Evolutionary conservation across 2,888 invertebrate species (phyloP), one percentile per base, ranked within the genome.

Genomic region (Phasia obesa): DNA sequence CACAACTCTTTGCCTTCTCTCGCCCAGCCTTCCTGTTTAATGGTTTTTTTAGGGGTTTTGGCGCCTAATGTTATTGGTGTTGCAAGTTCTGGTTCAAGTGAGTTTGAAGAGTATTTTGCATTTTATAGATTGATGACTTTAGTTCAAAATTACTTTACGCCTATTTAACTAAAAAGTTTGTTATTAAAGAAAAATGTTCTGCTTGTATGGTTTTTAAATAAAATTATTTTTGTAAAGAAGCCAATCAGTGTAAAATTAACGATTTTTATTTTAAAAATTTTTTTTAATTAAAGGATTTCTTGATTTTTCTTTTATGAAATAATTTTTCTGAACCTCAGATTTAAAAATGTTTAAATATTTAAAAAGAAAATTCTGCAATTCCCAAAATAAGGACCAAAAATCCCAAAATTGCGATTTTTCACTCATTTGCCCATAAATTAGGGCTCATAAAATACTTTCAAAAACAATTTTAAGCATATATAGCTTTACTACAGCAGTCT

Each of bases 61-160:
- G 78, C 59, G 78, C 65, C 65, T 67, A 59, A 71, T 73, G 73
- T 51, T 79, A 17, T 38, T 44, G 57, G 21, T 57, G 70, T n/a
- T 49, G 31, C 38, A 38, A 59, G 21, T 49, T 25, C 19, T 42
- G 21, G 11, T 19, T 5, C 23, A 25, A 27, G 27, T 15, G 6
- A 19, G 44, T 23, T 21, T 59, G 35, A 15, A 47, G 9, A 23
- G 31, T 21, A 23, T 69, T 4, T 25, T 13, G 11, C 62, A 21
- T 42, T 65, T 75, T 60, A 70, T 83, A 75, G 78, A 83, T 83
- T 83, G 82, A 78, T 78, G 82, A 59, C 65, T 79, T 62, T 57
- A 65, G 75, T 75, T 65, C 38, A 31, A 76, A 64, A 75, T 78
- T 78, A 82, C 75, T 82, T 74, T 78, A 82, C 78, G 82, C 82